Evolutionary conservation across 2,797 vertebrate genomes (phyloP).

Genomic region (Antrozous pallidus): DNA sequence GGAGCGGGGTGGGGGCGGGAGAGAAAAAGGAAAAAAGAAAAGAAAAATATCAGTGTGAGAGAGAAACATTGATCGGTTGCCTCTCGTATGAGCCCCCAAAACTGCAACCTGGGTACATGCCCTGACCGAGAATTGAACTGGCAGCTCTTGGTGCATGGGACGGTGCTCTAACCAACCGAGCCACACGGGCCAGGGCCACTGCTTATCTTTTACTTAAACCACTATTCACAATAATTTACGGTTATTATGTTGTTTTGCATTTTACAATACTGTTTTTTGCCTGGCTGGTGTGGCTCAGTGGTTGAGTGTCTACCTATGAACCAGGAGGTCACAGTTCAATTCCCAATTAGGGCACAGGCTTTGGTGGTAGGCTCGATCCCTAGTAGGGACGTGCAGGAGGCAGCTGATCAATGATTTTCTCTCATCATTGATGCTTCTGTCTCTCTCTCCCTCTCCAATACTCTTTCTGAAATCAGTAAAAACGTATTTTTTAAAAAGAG

Average conservation of each 20-base stretch:
- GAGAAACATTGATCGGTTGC: background rate
- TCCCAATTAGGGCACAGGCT: no score
- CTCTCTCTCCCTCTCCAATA: no score
- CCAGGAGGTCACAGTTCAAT: no score
- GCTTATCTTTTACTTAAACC: constrained; percentile 14
- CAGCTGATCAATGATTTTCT: no score
- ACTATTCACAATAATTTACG: background rate
- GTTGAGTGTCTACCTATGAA: no score
- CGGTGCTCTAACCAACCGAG: background rate
- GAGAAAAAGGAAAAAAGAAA: no score
- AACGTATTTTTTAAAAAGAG: no score
- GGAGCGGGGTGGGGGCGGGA: rapidly evolving
- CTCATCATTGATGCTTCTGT: no score
- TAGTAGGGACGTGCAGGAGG: no score
- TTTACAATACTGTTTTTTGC: background rate
- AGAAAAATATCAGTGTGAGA: background rate
- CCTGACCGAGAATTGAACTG: background rate
- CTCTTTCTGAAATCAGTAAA: no score
- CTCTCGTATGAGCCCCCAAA: background rate
- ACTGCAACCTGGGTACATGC: background rate
- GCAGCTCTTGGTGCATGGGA: background rate
- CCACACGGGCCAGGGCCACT: background rate
- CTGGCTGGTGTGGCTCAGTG: no score
- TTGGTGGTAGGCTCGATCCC: no score
- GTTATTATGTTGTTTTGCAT: constrained; percentile 9